Evolutionary conservation across 37 sponge, comb jelly and placozoan genomes (phyloP).

Genomic region (Hexactinellida sp.): DNA sequence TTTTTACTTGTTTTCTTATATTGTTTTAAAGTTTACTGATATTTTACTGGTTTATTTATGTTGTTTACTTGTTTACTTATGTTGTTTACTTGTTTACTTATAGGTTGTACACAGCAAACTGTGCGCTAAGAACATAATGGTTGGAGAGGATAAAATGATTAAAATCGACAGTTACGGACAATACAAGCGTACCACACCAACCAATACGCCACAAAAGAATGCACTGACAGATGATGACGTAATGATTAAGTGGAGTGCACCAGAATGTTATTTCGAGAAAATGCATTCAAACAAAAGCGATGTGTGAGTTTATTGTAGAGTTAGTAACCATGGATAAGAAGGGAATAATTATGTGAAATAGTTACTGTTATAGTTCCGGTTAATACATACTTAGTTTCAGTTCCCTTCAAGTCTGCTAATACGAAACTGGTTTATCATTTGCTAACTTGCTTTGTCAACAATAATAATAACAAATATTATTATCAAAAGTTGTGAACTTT

Average conservation of each 20-base stretch:
- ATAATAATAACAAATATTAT: too few relatives aligned
- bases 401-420: too few relatives aligned
- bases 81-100: neutral
- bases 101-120: neutral
- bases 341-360: too few relatives aligned
- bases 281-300: neutral
- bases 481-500: too few relatives aligned
- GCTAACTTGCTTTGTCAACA: too few relatives aligned
- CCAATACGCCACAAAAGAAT: neutral
- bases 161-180: neutral
- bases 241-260: constrained; percentile 2
- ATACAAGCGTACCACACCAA: neutral
- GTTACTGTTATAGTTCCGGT: too few relatives aligned
- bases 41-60: neutral
- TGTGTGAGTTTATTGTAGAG: constrained; percentile 12
- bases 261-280: constrained; percentile 4
- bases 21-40: neutral
- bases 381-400: too few relatives aligned
- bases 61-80: neutral
- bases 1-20: neutral
- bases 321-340: too few relatives aligned
- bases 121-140: constrained; percentile 12
- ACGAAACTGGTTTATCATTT: too few relatives aligned
- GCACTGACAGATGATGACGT: neutral
- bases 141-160: neutral